Conservation (phyloP, 2,797 vertebrate genomes). For the Eutrigla gurnardus region DNA sequence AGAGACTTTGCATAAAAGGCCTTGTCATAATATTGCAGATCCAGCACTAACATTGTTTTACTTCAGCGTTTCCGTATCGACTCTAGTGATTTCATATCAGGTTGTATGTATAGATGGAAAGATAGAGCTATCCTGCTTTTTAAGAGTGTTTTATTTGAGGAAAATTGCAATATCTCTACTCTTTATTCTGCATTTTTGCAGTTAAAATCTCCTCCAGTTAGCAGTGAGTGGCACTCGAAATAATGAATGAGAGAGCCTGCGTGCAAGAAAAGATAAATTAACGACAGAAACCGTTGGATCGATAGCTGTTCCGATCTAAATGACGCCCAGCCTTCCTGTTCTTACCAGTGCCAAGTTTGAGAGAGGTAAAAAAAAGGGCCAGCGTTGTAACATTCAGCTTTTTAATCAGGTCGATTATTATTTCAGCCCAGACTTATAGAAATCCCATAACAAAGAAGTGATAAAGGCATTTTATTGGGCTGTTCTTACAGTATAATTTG, state of each 20-base stretch:
- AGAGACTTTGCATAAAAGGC: slow-evolving; percentile 7
- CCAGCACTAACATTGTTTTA: slow-evolving; percentile 27
- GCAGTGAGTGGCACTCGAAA: slow-evolving; percentile 17
- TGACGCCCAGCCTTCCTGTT: slow-evolving; percentile 21
- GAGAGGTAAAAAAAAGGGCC: background rate
- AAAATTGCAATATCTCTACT: background rate
- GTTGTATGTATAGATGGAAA: background rate
- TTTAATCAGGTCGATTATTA: slow-evolving; percentile 9
- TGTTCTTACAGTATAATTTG: slow-evolving; percentile 3
- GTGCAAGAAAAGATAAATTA: slow-evolving; percentile 45
- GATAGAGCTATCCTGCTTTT: background rate
- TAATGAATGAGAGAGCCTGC: slow-evolving; percentile 38
- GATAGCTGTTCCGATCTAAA: slow-evolving; percentile 45
- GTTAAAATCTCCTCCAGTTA: slow-evolving; percentile 7
- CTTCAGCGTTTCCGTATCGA: slow-evolving; percentile 9
- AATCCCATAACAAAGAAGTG: slow-evolving; percentile 26
- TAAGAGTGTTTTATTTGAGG: background rate
- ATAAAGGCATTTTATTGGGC: slow-evolving; percentile 45
- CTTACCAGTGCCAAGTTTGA: slow-evolving; percentile 11
- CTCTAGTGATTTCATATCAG: background rate
- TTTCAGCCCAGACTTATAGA: slow-evolving; percentile 13
- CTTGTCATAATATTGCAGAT: slow-evolving; percentile 49
- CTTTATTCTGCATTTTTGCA: slow-evolving; percentile 1
- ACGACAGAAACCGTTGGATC: slow-evolving; percentile 41
- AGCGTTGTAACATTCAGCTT: background rate